A percentile compares a stretch with the other conserved stretches of the same genome.
Conservation (phyloP, 2,888 invertebrate genomes). For the Thecophora atra region DNA sequence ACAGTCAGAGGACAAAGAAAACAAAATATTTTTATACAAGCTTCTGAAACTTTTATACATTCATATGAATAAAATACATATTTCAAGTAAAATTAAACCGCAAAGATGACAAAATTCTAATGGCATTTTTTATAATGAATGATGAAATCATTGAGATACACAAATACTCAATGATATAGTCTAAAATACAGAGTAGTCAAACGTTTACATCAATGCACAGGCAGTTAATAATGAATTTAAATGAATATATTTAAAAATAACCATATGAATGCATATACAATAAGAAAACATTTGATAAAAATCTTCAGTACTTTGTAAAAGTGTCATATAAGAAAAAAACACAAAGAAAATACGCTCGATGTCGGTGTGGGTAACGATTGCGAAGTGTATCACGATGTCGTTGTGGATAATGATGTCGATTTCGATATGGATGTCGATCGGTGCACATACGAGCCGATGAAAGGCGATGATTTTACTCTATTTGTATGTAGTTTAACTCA, state of each 20-base stretch:
- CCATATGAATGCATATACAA: not conserved
- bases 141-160: not conserved
- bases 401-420: not conserved
- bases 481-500: constrained; percentile 3
- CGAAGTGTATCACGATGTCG: not conserved
- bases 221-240: not conserved
- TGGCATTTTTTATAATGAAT: not conserved
- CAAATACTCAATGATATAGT: not conserved
- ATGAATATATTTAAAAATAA: not conserved
- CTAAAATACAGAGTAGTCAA: not conserved
- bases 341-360: not conserved
- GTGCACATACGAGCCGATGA: not conserved
- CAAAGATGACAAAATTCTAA: not conserved
- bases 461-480: not conserved
- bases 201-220: not conserved
- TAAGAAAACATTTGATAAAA: not conserved
- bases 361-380: not conserved
- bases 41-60: not conserved
- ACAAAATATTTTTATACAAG: not conserved
- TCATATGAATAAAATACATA: not conserved
- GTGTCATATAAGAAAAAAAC: constrained; percentile 12
- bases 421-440: not conserved
- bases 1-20: not conserved
- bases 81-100: not conserved
- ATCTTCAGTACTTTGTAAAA: not conserved